Evolutionary conservation across 2,113 vertebrate species (phyloP), one percentile per base, ranked within the genome.

Genomic region (Vidua macroura): DNA sequence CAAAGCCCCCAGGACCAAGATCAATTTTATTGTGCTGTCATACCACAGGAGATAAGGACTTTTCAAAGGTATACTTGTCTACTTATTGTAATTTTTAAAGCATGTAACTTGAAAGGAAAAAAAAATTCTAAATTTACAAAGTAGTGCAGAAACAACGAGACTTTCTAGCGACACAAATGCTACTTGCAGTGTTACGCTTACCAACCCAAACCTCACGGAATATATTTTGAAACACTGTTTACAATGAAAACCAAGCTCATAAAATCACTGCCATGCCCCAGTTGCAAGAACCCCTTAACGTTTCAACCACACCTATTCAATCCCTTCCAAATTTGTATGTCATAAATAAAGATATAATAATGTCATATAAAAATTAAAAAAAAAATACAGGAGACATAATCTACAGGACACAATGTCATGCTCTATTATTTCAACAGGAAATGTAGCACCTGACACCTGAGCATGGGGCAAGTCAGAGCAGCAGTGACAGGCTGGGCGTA

Each of bases 401-500:
- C 11, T 23, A 17, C 35, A 31, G 68, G 49, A 72, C 21, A 33
- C 7, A 24, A 43, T 11, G 18, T 11, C 56, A 28, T 0, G 1
- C 18, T 81, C 44, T 52, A 13, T 13, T 17, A 41, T 10, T 69
- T 62, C 41, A 35, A 19, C 37, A 70, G 59, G 46, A 68, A 53
- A 14, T 0, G 0, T 0, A 55, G 33, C 49, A 69, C 10, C 41
- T 41, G 35, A 62, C 21, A 27, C 14, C 67, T 27, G 48, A 67
- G 24, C 22, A 74, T 0, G 5, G 43, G 35, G 52, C 23, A 43
- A 30, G 20, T 58, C 39, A 24, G 33, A 48, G 14, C 14, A 49
- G 4, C 13, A 15, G n/a, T 2, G 10, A 53, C 15, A 43, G 20
- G 10, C 0, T 56, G 17, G 2, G 1, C 5, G 1, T 23, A 3